Evolutionary conservation across 1,140 invertebrate species (phyloP).

Genomic region (honey bee (Apis mellifera)): DNA sequence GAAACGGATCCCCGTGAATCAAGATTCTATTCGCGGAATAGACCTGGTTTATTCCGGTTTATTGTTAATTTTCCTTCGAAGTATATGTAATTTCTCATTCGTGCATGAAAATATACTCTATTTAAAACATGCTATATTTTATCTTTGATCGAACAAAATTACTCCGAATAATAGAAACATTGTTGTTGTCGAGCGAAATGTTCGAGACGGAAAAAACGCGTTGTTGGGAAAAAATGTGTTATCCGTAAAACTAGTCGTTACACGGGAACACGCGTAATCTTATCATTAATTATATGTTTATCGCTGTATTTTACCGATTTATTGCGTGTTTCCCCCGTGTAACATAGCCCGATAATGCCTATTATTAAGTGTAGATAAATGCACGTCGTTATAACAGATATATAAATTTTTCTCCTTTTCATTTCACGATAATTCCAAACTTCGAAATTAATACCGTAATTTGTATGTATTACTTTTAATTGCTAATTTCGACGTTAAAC

Average conservation of each 20-base stretch:
- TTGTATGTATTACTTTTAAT: no score
- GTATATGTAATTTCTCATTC: no score
- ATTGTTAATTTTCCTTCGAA: not conserved
- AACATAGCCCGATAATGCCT: not conserved
- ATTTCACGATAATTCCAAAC: not conserved
- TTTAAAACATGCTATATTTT: no score
- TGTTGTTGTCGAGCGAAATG: no score
- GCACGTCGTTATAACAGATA: not conserved
- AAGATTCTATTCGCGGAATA: not conserved
- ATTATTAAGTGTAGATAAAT: conserved; percentile 31
- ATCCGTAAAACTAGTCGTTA: conserved; percentile 7
- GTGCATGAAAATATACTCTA: no score
- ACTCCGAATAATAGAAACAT: no score
- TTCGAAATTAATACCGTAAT: not conserved
- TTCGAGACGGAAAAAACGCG: no score
- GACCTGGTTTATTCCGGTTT: not conserved
- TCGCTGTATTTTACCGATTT: not conserved
- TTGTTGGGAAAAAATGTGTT: not conserved
- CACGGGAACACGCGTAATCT: not conserved
- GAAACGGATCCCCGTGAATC: conserved; percentile 19
- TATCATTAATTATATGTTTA: conserved; percentile 27
- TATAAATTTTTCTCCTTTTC: not conserved
- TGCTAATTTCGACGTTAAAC: no score
- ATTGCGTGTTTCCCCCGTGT: not conserved
- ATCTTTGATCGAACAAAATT: no score